phyloP scores from a whole-genome alignment of 2,888 invertebrate genomes.

The Drosophila mimica region DNA sequence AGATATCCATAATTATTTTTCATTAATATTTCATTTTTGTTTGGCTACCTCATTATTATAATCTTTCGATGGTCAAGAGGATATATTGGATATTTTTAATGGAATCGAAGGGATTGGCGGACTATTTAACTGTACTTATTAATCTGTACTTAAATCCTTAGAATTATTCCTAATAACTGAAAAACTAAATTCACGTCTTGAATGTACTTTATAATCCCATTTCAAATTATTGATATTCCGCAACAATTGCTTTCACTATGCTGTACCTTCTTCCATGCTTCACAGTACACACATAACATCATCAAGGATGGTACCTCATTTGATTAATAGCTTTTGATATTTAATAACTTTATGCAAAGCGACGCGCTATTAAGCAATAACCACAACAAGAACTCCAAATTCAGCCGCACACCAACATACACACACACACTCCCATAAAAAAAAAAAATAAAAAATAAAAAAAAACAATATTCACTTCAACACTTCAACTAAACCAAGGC shows the following conservation, averaged over 20 bases:
- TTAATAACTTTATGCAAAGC: constrained; percentile 49
- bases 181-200: background rate
- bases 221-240: background rate
- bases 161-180: background rate
- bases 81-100: background rate
- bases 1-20: no score
- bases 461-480: background rate
- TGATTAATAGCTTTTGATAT: constrained; percentile 67
- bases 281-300: constrained; percentile 4
- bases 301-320: constrained; percentile 25
- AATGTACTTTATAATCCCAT: background rate
- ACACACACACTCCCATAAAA: background rate
- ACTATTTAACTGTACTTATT: background rate
- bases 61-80: no score
- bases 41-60: no score
- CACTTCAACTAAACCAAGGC: background rate
- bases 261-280: background rate
- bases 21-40: no score
- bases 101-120: no score
- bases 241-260: background rate
- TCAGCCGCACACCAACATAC: background rate
- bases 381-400: background rate
- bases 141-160: background rate
- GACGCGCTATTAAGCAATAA: constrained; percentile 29
- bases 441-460: background rate